phyloP scores from a whole-genome alignment of 2,888 invertebrate genomes.

The Iphiclides podalirius region DNA sequence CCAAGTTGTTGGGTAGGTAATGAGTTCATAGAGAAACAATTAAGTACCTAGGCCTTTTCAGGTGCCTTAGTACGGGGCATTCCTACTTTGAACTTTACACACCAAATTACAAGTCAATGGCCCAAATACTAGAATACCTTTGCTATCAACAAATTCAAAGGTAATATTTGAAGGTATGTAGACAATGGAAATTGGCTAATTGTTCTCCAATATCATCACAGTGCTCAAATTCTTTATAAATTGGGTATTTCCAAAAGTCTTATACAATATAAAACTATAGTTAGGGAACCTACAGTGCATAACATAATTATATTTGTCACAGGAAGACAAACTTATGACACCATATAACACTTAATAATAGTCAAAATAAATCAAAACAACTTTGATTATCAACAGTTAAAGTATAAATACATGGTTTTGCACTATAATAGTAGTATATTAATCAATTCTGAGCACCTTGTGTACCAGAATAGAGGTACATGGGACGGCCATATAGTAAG shows the following conservation, averaged over 20 bases:
- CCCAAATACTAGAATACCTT: no score
- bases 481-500: background rate
- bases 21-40: no score
- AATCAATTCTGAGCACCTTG: background rate
- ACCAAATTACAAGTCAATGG: no score
- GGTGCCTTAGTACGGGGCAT: no score
- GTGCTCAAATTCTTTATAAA: background rate
- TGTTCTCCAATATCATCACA: background rate
- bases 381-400: background rate
- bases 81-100: no score
- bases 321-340: background rate
- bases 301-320: background rate
- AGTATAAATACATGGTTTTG: background rate
- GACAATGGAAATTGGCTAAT: background rate
- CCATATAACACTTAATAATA: background rate
- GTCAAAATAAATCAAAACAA: background rate
- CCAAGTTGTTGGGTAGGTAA: no score
- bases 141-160: no score
- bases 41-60: no score
- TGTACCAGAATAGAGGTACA: background rate
- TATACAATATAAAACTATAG: no score
- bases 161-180: background rate
- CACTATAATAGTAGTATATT: background rate
- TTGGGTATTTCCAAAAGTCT: background rate
- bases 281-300: no score